Conservation (phyloP, 1,140 invertebrate species). For the Drosophila navojoa region DNA sequence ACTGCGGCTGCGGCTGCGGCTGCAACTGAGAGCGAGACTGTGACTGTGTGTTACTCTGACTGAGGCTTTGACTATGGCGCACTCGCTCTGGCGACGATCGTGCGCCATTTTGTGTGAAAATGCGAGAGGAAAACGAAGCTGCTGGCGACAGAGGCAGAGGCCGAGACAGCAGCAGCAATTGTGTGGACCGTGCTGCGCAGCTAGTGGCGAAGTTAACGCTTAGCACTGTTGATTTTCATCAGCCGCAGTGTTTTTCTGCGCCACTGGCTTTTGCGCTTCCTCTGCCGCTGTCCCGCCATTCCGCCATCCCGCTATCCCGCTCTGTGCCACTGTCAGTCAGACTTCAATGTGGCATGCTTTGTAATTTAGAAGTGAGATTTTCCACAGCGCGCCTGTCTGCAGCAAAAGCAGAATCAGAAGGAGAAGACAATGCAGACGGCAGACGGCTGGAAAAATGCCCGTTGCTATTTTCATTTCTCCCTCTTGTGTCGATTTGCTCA, state of each 20-base stretch:
- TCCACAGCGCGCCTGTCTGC: constrained; percentile 76
- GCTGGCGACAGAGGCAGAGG: constrained; percentile 8
- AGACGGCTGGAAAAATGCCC: constrained; percentile 66
- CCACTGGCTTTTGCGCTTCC: constrained; percentile 52
- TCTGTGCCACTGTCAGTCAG: constrained; percentile 41
- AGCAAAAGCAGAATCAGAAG: constrained; percentile 22
- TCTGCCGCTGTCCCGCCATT: constrained; percentile 5
- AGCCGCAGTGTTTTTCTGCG: constrained; percentile 80
- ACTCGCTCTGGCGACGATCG: constrained; percentile 49
- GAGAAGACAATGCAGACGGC: not conserved
- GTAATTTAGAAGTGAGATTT: constrained; percentile 83
- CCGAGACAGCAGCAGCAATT: not conserved
- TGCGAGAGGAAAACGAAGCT: constrained; percentile 9
- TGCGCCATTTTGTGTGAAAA: constrained; percentile 65
- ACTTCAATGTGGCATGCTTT: constrained; percentile 59
- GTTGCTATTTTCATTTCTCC: constrained; percentile 73
- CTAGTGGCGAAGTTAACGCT: constrained; percentile 82
- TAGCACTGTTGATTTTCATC: constrained; percentile 82
- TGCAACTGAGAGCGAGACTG: not conserved
- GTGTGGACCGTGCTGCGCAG: constrained; percentile 42
- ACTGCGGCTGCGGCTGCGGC: constrained; percentile 3
- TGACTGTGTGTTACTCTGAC: constrained; percentile 4
- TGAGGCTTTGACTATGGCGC: constrained; percentile 36
- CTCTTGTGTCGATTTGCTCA: constrained; percentile 40
- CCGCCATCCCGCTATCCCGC: constrained; percentile 5